Evolutionary conservation across 1,140 invertebrate genomes (phyloP).

Genomic region (Asbolus verrucosus): DNA sequence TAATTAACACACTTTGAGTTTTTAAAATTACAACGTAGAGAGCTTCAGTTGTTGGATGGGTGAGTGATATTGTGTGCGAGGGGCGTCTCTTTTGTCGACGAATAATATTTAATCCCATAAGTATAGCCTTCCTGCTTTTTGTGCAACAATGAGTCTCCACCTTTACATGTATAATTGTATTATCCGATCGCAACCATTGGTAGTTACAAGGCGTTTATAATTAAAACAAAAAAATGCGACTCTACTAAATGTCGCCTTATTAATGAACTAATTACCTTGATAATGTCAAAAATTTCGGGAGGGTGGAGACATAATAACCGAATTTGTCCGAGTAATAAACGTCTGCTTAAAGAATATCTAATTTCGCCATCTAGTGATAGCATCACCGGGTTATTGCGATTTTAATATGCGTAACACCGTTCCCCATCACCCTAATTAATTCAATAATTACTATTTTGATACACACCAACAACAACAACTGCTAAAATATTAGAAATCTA

Average conservation of each 20-base stretch:
- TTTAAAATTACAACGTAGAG: slow-evolving; percentile 7
- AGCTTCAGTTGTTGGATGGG: not conserved
- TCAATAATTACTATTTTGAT: slow-evolving; percentile 39
- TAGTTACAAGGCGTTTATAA: not conserved
- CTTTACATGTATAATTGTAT: slow-evolving; percentile 29
- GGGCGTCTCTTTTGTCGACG: slow-evolving; percentile 32
- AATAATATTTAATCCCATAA: slow-evolving; percentile 45
- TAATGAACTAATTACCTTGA: slow-evolving; percentile 34
- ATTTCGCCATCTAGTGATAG: slow-evolving; percentile 33
- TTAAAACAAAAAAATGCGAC: slow-evolving; percentile 10
- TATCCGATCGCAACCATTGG: slow-evolving; percentile 33
- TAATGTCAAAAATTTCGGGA: slow-evolving; percentile 22
- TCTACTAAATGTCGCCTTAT: slow-evolving; percentile 36
- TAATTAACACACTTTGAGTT: slow-evolving; percentile 42
- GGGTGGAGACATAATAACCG: slow-evolving; percentile 35
- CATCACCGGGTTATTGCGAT: slow-evolving; percentile 38
- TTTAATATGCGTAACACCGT: slow-evolving; percentile 41
- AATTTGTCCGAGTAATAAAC: slow-evolving; percentile 36
- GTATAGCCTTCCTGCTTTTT: slow-evolving; percentile 33
- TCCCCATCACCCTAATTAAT: slow-evolving; percentile 15
- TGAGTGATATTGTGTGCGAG: slow-evolving; percentile 23
- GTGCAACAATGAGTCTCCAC: slow-evolving; percentile 18
- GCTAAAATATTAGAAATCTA: slow-evolving; percentile 44
- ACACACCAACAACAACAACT: slow-evolving; percentile 28
- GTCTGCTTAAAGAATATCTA: slow-evolving; percentile 38